These are phyloP conservation scores for Ceratina japonica DNA, from an alignment of 1,140 invertebrate genomes.

Conservation along the genomic window DNA sequence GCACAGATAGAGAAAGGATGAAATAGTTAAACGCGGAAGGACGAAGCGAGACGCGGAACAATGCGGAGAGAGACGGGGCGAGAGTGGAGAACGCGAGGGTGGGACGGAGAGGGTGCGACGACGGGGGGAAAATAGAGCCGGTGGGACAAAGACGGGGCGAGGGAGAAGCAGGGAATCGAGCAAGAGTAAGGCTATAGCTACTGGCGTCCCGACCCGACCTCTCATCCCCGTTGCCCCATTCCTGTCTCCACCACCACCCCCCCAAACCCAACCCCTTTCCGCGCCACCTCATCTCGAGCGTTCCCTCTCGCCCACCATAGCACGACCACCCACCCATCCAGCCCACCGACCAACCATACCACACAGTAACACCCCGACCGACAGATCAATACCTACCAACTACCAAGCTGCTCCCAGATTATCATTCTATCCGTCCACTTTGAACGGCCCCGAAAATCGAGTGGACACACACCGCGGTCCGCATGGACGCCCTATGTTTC, in stretches of 20 bases:
- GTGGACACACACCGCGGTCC: constrained; percentile 33
- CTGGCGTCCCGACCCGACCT: constrained; percentile 64
- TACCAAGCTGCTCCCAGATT: constrained; percentile 74
- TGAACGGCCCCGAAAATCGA: constrained; percentile 67
- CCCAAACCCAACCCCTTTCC: constrained; percentile 37
- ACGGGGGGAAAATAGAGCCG: background rate
- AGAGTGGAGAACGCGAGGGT: background rate
- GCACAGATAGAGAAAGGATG: constrained; percentile 44
- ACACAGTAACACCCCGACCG: constrained; percentile 74
- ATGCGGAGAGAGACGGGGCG: background rate
- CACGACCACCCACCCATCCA: constrained; percentile 67
- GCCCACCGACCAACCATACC: constrained; percentile 67
- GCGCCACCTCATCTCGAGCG: constrained; percentile 40
- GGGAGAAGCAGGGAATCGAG: background rate
- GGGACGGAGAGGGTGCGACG: no score
- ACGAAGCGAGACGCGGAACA: background rate
- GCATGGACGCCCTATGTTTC: background rate
- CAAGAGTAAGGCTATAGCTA: constrained; percentile 62
- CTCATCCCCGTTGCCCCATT: constrained; percentile 59
- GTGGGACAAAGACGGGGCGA: background rate
- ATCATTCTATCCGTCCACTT: constrained; percentile 74
- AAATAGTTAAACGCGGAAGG: constrained; percentile 14
- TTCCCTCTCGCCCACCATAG: constrained; percentile 63
- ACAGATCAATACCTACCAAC: constrained; percentile 77
- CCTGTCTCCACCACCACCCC: constrained; percentile 56